Base-by-base conservation (phyloP, 2,888 invertebrate genomes). In the Hyles lineata region DNA sequence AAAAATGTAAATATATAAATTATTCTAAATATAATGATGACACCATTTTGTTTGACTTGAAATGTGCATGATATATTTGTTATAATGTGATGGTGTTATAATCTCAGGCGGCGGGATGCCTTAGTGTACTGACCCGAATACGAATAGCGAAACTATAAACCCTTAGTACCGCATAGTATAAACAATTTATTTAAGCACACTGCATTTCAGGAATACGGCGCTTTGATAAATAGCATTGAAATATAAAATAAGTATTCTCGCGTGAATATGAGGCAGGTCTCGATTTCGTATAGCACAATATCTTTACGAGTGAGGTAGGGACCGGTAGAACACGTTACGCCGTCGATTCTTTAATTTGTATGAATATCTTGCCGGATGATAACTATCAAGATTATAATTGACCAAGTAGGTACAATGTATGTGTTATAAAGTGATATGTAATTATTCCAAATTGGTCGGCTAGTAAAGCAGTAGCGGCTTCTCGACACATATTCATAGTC, bases 1-100 rank as follows among this genome's bases (percentile, higher is more conserved):
- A 58, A 71, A 67, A 70, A 70, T 73, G 73, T 73, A 73, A 60
- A 73, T 73, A 71, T 70, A 63, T 62, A 58, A 63, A 72, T 61
- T 59, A 59, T 32, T 71, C 29, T 73, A 70, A 73, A 70, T 63
- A 63, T 58, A 70, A 62, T 70, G 19, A 50, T 63, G 70, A 70
- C 73, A 63, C 70, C 17, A 70, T 70, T 43, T 59, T 71, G 63
- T 67, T 71, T 71, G 43, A 71, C 67, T 17, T 72, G 35, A 63
- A 70, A 73, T 70, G 59, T 59, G 32, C 58, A 35, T 73, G 63
- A 63, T 63, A 59, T 43, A 63, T 58, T 32, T 11, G 25, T 35
- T 43, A 25, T 70, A 55, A 55, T 59, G 32, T 70, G n/a, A 50
- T 71, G 17, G 50, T 67, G 67, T 67, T 50, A 23, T 43, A 67